Evolutionary conservation across 2,888 invertebrate genomes (phyloP), one percentile per base, ranked within the genome.

Genomic region (Mythimna lalbum): DNA sequence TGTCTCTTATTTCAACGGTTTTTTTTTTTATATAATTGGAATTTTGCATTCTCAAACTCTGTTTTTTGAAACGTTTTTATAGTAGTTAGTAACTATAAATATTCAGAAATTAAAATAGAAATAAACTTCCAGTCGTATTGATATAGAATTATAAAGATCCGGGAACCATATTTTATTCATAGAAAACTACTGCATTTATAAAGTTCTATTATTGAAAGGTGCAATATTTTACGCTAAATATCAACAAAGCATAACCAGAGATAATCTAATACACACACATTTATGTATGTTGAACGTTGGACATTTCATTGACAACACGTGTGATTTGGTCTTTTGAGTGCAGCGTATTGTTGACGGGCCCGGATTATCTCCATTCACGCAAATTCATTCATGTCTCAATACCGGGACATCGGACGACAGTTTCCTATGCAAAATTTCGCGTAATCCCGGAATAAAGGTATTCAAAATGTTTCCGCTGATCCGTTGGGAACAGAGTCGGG

Each of bases 391-490:
- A 92, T 80, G 74, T 86, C 88, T 92, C 89, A 92, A 92, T 89
- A 86, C 87, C 81, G 80, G 90, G 91, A 93, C 91, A 93, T 93
- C 92, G 90, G 93, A 92, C 90, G 93, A 93, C 91, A 91, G 92
- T 90, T 95, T 94, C 95, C 96, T 95, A 96, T 94, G 95, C 95
- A 94, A 95, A 95, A 95, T 94, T 88, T 91, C 88, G 85, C 89
- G 88, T 95, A 95, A 96, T 96, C 95, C 95, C 91, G 92, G 94
- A 93, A 95, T 94, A 95, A 95, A 95, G 92, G 93, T 86, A 87
- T 87, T 86, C 89, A 90, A 91, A 83, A 93, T 93, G 92, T 92
- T 95, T 95, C 95, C 95, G 94, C 89, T 90, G 89, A 86, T 85
- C 80, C 80, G 80, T 79, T 83, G 86, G 81, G 85, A 87, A 81